Conservation (phyloP, 2,113 vertebrate species). For the Phoxinus phoxinus region DNA sequence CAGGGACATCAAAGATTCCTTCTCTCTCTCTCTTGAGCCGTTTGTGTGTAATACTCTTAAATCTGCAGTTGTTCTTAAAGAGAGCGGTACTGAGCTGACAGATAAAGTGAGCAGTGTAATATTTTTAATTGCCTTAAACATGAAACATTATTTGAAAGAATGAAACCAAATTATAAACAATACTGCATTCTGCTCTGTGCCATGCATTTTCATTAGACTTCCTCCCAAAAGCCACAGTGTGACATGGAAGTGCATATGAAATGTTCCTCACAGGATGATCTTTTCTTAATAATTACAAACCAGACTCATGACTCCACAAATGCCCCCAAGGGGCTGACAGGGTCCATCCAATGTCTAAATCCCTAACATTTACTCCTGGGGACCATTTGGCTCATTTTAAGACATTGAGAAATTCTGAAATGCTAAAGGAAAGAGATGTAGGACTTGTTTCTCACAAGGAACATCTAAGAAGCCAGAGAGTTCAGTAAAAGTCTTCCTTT, state of each 20-base stretch:
- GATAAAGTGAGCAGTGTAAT: slow-evolving; percentile 50
- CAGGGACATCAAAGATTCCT: slow-evolving; percentile 63
- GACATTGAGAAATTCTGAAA: neutral
- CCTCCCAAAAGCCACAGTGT: neutral
- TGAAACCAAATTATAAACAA: neutral
- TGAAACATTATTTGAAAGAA: neutral
- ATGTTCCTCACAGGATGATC: neutral
- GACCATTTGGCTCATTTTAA: neutral
- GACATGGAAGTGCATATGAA: neutral
- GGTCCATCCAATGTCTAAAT: neutral
- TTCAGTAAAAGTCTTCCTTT: neutral
- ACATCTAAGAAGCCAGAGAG: neutral
- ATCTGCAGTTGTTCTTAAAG: slow-evolving; percentile 55
- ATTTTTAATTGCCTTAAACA: slow-evolving; percentile 71
- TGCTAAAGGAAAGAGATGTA: neutral
- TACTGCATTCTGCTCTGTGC: neutral
- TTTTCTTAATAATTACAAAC: neutral
- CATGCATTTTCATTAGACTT: neutral
- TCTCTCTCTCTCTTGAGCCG: slow-evolving; percentile 53
- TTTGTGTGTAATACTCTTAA: slow-evolving; percentile 58
- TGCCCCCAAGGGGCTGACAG: neutral
- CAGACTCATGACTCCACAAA: neutral
- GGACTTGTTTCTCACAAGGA: neutral
- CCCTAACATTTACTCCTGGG: neutral
- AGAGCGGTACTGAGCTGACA: neutral